Evolutionary conservation across 2,797 vertebrate species (phyloP), one percentile per base, ranked within the genome.

Genomic region (Rhadinocentrus ornatus): DNA sequence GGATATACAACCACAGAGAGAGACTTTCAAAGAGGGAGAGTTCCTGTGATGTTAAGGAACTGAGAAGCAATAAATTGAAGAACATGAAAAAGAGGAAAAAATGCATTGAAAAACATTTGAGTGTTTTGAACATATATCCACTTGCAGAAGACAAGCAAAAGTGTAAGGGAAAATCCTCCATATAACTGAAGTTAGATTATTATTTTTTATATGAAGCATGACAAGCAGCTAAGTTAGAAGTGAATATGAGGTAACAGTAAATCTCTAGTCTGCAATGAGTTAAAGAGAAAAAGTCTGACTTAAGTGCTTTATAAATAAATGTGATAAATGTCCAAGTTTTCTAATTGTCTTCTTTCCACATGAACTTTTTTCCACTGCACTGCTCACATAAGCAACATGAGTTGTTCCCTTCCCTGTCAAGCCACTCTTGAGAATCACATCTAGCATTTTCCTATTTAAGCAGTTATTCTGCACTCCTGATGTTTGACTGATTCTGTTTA

Each of bases 1-100:
- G 64, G 89, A 91, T 90, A 91, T 91, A 88, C 73, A 80, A 54
- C 83, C 76, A 53, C 75, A 73, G 69, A 70, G 81, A 84, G 77
- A 75, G 73, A 50, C 54, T 70, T 53, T 52, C 52, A 53, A 29
- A 24, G 62, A 77, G 72, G 63, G 58, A 71, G 71, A 80, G 60
- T 66, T 44, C 66, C n/a, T 46, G 57, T 2, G 29, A 78, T 84
- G 80, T 74, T 86, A 80, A 75, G 83, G 84, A 48, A 35, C 35
- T 65, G 29, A 69, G 54, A 69, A 26, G 48, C 16, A 73, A 39
- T 66, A 75, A 65, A 54, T 12, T 6, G 46, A 66, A 6, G 18
- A 44, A 71, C 77, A 73, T 71, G 55, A 58, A 77, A 83, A 62
- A 15, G 71, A 82, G 61, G n/a, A 44, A 73, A 69, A 62, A 37